Conservation (phyloP, 2,797 vertebrate species). For the Anolis apletophallus region DNA sequence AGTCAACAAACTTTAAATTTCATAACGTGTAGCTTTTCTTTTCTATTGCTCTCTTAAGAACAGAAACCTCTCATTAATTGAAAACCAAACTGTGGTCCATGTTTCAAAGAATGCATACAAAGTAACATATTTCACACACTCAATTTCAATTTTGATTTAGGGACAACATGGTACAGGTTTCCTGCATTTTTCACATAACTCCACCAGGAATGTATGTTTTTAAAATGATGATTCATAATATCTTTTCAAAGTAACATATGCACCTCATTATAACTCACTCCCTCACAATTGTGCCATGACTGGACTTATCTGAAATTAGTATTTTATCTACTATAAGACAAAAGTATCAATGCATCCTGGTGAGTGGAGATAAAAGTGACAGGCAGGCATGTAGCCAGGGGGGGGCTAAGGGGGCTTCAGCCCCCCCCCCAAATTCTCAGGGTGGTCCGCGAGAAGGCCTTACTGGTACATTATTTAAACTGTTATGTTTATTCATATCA, state of each 20-base stretch:
- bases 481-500: too few relatives aligned
- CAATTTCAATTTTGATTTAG: neutral
- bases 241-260: neutral
- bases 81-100: neutral
- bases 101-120: neutral
- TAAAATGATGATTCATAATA: neutral
- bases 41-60: neutral
- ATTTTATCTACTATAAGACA: neutral
- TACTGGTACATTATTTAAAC: too few relatives aligned
- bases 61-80: neutral
- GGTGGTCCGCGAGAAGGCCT: too few relatives aligned
- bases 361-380: neutral
- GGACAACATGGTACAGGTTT: neutral
- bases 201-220: neutral
- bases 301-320: neutral
- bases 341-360: neutral
- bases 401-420: too few relatives aligned
- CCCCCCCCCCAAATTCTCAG: too few relatives aligned
- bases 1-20: neutral
- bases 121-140: neutral
- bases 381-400: too few relatives aligned
- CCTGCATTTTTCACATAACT: neutral
- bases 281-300: neutral
- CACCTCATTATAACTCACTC: neutral
- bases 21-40: neutral